phyloP scores from a whole-genome alignment of 2,888 invertebrate species.

The Chloroclysta siterata region DNA sequence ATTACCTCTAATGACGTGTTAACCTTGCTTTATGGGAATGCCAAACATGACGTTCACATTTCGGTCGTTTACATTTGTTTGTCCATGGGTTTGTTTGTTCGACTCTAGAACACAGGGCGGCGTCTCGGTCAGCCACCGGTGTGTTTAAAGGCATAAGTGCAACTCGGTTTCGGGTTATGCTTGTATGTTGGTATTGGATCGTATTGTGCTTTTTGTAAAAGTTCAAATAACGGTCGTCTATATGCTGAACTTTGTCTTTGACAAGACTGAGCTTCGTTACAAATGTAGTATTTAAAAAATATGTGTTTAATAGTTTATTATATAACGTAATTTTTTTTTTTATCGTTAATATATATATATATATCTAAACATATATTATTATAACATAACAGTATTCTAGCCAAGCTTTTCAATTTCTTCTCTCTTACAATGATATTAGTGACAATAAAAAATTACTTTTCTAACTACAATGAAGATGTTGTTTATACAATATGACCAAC shows the following conservation, averaged over 20 bases:
- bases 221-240: slow-evolving; percentile 28
- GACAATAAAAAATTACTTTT: too few relatives aligned
- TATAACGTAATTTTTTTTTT: too few relatives aligned
- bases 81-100: slow-evolving; percentile 80
- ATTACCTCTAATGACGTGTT: slow-evolving; percentile 85
- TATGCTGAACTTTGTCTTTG: slow-evolving; percentile 18
- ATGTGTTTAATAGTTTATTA: neutral
- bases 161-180: slow-evolving; percentile 71
- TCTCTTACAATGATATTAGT: too few relatives aligned
- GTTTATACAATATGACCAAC: too few relatives aligned
- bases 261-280: slow-evolving; percentile 12
- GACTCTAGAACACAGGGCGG: slow-evolving; percentile 84
- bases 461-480: too few relatives aligned
- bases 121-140: slow-evolving; percentile 75
- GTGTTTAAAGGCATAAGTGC: slow-evolving; percentile 70
- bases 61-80: slow-evolving; percentile 85
- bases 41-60: slow-evolving; percentile 85
- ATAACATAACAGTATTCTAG: too few relatives aligned
- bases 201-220: slow-evolving; percentile 54
- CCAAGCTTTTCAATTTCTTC: too few relatives aligned
- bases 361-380: too few relatives aligned
- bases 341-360: too few relatives aligned
- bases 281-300: slow-evolving; percentile 13
- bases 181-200: slow-evolving; percentile 53
- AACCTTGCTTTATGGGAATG: slow-evolving; percentile 85